These are phyloP conservation scores for Calliopsis andreniformis DNA, from an alignment of 1,140 invertebrate species.

Conservation along the genomic window DNA sequence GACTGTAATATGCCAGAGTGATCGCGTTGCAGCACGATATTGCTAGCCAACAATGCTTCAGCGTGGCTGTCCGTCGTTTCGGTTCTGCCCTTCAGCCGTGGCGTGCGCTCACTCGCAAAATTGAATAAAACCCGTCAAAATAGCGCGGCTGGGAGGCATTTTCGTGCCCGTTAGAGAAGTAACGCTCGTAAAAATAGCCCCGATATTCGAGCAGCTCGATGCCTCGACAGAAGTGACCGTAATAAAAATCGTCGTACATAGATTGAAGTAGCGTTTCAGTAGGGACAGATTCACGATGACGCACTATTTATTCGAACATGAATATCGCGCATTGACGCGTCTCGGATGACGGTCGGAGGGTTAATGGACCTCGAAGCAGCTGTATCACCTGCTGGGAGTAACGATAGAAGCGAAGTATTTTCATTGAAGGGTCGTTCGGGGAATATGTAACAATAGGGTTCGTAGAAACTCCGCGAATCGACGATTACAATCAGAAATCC, in stretches of 20 bases:
- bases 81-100: slow-evolving; percentile 10
- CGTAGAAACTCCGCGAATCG: slow-evolving; percentile 40
- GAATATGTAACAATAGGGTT: slow-evolving; percentile 54
- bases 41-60: slow-evolving; percentile 24
- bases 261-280: slow-evolving; percentile 18
- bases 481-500: slow-evolving; percentile 63
- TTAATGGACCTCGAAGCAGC: slow-evolving; percentile 50
- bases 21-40: slow-evolving; percentile 42
- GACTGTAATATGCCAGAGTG: slow-evolving; percentile 53
- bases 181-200: slow-evolving; percentile 42
- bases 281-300: not conserved
- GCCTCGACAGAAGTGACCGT: slow-evolving; percentile 2
- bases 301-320: slow-evolving; percentile 11
- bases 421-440: slow-evolving; percentile 32
- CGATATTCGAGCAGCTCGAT: not conserved
- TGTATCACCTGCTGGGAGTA: slow-evolving; percentile 55
- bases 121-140: slow-evolving; percentile 55
- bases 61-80: not conserved
- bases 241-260: slow-evolving; percentile 40
- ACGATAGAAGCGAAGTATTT: slow-evolving; percentile 34
- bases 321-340: not conserved
- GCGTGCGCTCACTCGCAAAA: slow-evolving; percentile 44
- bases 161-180: slow-evolving; percentile 30
- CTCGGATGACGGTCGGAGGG: not conserved
- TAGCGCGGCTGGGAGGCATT: slow-evolving; percentile 23